These are phyloP conservation scores for Strigops habroptila DNA, from an alignment of 2,113 vertebrate genomes.

Conservation along the genomic window DNA sequence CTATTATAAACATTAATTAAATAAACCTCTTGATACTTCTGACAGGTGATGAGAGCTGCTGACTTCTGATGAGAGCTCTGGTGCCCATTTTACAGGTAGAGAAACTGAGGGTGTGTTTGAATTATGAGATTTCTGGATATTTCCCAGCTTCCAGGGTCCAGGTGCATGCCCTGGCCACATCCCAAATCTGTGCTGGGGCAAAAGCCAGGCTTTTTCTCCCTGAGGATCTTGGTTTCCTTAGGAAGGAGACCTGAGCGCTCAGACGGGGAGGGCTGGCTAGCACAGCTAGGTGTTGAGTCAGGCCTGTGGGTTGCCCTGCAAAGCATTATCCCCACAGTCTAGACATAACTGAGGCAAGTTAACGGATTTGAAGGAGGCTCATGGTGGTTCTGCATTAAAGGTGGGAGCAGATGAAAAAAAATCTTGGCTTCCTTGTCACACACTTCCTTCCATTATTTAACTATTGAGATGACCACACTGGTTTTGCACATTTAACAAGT, in stretches of 20 bases:
- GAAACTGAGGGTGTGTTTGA: neutral
- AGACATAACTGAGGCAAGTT: constrained; percentile 22
- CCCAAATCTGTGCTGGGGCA: constrained; percentile 6
- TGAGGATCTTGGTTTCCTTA: neutral
- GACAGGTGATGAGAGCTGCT: constrained; percentile 22
- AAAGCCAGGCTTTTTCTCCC: constrained; percentile 15
- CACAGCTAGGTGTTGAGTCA: neutral
- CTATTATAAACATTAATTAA: constrained; percentile 41
- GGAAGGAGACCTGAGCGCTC: constrained; percentile 35
- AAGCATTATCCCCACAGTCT: constrained; percentile 24
- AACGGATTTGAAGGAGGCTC: neutral
- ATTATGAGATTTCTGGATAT: neutral
- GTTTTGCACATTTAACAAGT: neutral
- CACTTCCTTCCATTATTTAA: constrained; percentile 35
- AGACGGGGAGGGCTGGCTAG: neutral
- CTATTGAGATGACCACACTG: neutral
- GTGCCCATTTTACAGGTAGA: neutral
- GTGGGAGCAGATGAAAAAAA: neutral
- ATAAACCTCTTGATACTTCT: constrained; percentile 23
- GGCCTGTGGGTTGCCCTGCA: neutral
- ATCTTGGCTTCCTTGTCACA: neutral
- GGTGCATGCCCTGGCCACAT: neutral
- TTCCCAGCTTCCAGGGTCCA: neutral
- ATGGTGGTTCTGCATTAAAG: neutral
- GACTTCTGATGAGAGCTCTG: neutral